Evolutionary conservation across 1,140 invertebrate genomes (phyloP), one percentile per base, ranked within the genome.

Genomic region (Eciton burchellii): DNA sequence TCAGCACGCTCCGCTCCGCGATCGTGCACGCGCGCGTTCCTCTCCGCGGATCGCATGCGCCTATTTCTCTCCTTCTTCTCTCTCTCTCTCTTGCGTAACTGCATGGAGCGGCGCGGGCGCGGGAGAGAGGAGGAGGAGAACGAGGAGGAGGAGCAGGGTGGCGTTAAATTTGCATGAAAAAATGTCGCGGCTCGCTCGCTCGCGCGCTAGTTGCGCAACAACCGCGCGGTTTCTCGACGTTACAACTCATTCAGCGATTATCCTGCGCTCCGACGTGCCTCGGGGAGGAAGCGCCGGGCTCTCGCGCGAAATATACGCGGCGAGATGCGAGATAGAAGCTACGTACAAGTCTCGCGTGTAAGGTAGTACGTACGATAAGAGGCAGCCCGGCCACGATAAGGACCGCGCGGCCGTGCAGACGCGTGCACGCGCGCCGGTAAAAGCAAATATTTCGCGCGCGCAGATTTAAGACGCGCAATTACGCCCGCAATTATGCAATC

Each of bases 141-240:
- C n/a, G n/a, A n/a, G n/a, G n/a, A n/a, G n/a, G n/a, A n/a, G n/a
- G n/a, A n/a, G n/a, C n/a, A n/a, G n/a, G n/a, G n/a, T n/a, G n/a
- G 62, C 47, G 74, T 79, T 79, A 68, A 79, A 79, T 79, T 79
- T 79, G 62, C 74, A 79, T 79, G 74, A 79, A 79, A 77, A 79
- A 79, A 79, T 68, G 49, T 47, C 35, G 35, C 35, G 21, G 49
- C 63, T 49, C 12, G 21, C 52, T 35, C n/a, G n/a, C n/a, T n/a
- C n/a, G n/a, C n/a, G 6, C 6, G n/a, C 12, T 41, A 21, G 63
- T 79, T 79, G 74, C 49, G 74, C 74, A 79, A 79, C 74, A n/a
- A n/a, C n/a, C n/a, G 41, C 4, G 41, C 4, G n/a, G 59, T 79
- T 68, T 79, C 74, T 70, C n/a, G 74, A 79, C 74, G 74, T 79